Conservation (phyloP, 2,797 vertebrate genomes). For the Syngnathus acus region DNA sequence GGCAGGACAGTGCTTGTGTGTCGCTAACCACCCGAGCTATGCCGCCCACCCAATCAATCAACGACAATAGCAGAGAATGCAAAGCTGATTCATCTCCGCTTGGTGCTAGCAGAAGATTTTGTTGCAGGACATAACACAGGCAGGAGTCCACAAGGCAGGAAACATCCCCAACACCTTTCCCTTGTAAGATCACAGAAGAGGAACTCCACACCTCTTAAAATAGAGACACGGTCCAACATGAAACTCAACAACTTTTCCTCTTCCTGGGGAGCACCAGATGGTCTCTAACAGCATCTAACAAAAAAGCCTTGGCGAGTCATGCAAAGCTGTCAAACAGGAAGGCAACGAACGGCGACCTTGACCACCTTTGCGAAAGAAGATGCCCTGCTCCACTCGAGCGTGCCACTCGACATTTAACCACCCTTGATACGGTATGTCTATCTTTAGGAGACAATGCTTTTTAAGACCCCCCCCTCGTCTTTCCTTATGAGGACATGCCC, state of each 20-base stretch:
- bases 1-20: too few relatives aligned
- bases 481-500: constrained; percentile 13
- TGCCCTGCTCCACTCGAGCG: neutral
- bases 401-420: constrained; percentile 1
- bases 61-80: neutral
- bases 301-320: constrained; percentile 17
- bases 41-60: too few relatives aligned
- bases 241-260: constrained; percentile 54
- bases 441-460: constrained; percentile 13
- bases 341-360: constrained; percentile 41
- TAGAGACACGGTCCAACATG: constrained; percentile 40
- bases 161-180: constrained; percentile 29
- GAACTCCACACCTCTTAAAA: constrained; percentile 50
- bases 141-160: constrained; percentile 45
- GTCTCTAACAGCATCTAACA: constrained; percentile 34
- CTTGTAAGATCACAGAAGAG: constrained; percentile 35
- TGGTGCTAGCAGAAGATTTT: neutral
- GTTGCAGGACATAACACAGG: constrained; percentile 14
- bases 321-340: constrained; percentile 62
- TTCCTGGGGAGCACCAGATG: constrained; percentile 62
- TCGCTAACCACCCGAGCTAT: too few relatives aligned
- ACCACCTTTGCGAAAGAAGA: constrained; percentile 10
- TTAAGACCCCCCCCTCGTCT: constrained; percentile 8
- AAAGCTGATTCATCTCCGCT: neutral
- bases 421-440: neutral